A percentile compares a stretch with the other conserved stretches of the same genome.
These are phyloP conservation scores for Heterodera schachtii DNA, from an alignment of 1,140 invertebrate genomes.

Conservation along the genomic window DNA sequence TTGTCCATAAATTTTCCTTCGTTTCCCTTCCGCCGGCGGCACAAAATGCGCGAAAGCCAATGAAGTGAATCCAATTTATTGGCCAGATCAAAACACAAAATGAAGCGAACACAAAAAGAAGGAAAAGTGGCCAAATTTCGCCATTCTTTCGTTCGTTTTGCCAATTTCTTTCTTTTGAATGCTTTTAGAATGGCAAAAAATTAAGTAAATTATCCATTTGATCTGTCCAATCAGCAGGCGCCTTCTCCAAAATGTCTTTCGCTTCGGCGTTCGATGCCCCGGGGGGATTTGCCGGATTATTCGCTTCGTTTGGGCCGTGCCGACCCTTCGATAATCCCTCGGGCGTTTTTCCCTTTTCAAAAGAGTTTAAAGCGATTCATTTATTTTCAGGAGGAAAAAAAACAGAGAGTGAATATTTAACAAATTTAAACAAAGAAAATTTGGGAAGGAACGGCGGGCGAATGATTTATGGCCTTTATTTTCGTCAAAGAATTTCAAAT, in stretches of 20 bases:
- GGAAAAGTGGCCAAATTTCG: not conserved
- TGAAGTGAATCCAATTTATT: not conserved
- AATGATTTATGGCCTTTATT: slow-evolving; percentile 1
- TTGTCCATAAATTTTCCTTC: not conserved
- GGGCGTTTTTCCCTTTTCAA: slow-evolving; percentile 5
- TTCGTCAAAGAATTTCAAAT: not conserved
- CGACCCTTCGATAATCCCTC: not conserved
- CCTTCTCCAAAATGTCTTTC: not conserved
- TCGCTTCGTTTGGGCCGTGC: not conserved
- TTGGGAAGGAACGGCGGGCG: not conserved
- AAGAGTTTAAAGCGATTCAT: no score
- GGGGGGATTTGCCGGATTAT: not conserved
- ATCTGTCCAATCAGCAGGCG: no score
- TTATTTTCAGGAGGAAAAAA: not conserved
- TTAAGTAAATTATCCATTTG: no score
- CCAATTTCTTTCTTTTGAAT: no score
- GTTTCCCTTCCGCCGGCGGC: not conserved
- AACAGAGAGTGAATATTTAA: not conserved
- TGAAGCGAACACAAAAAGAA: no score
- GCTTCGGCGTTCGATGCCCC: not conserved
- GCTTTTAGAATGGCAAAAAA: no score
- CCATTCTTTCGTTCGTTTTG: no score
- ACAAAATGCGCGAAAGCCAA: not conserved
- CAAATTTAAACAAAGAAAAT: slow-evolving; percentile 4
- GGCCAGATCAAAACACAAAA: no score